Conservation (phyloP, 2,797 vertebrate species). For the Eremophila alpestris region DNA sequence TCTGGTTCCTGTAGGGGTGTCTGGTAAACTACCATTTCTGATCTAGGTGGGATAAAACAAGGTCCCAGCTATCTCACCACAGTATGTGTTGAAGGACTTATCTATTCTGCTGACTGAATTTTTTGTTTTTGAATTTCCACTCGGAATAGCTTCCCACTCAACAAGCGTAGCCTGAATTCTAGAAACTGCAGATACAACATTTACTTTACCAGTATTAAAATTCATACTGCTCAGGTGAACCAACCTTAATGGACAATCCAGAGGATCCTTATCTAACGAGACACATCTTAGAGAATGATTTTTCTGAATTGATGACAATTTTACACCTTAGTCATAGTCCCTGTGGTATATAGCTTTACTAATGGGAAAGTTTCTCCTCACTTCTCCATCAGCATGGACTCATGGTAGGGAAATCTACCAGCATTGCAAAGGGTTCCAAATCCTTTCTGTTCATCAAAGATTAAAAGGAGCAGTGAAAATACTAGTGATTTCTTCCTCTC, state of each 20-base stretch:
- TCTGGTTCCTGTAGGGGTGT: not conserved
- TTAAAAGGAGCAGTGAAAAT: not conserved
- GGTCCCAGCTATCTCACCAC: not conserved
- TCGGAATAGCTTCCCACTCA: not conserved
- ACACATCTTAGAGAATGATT: not conserved
- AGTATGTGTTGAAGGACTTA: not conserved
- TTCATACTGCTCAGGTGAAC: not conserved
- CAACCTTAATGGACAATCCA: not conserved
- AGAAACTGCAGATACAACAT: not conserved
- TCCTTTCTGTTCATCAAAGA: not conserved
- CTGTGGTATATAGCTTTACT: not conserved
- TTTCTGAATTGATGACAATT: not conserved
- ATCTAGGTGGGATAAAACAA: not conserved
- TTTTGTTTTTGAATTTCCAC: not conserved
- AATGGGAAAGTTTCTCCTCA: not conserved
- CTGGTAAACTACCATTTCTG: not conserved
- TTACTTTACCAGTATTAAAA: not conserved
- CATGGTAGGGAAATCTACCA: not conserved
- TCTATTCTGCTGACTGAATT: not conserved
- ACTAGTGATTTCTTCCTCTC: not conserved
- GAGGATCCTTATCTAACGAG: not conserved
- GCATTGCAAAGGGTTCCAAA: not conserved
- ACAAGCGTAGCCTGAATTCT: not conserved
- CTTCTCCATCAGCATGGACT: not conserved
- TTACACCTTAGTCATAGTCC: not conserved